A percentile compares a stretch with the other conserved stretches of the same genome.
Conservation (phyloP, 2,888 invertebrate species). For the Rhyacophila evoluta region DNA sequence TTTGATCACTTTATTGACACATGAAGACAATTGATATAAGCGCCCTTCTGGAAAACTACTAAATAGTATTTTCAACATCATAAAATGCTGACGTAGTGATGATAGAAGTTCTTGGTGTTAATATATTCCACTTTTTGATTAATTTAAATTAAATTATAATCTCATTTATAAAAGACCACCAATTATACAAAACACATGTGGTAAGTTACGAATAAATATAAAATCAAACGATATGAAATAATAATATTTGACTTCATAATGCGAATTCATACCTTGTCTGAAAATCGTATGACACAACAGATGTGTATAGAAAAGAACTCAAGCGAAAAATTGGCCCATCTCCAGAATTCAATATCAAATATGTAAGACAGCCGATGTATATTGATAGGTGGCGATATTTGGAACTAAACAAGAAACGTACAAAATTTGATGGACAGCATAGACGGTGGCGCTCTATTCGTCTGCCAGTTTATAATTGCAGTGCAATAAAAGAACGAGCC, state of each 20-base stretch:
- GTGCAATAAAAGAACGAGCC: background rate
- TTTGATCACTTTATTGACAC: no score
- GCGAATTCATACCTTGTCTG: background rate
- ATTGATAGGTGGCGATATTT: background rate
- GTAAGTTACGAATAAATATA: no score
- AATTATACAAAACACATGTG: no score
- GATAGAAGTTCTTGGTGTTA: no score
- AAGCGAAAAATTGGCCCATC: constrained; percentile 9
- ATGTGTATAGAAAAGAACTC: constrained; percentile 14
- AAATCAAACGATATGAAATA: no score
- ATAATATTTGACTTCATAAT: background rate
- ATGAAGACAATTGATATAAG: no score
- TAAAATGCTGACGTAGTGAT: no score
- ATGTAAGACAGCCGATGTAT: background rate
- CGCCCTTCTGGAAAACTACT: no score
- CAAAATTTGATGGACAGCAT: background rate
- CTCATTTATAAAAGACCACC: no score
- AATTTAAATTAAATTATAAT: no score
- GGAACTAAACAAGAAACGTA: background rate
- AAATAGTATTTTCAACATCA: no score
- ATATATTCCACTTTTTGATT: no score
- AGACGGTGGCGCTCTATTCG: background rate
- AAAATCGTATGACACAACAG: background rate
- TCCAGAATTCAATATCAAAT: background rate
- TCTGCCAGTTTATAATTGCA: background rate